These are phyloP conservation scores for Natrix natrix DNA, from an alignment of 2,797 vertebrate species.

Conservation along the genomic window DNA sequence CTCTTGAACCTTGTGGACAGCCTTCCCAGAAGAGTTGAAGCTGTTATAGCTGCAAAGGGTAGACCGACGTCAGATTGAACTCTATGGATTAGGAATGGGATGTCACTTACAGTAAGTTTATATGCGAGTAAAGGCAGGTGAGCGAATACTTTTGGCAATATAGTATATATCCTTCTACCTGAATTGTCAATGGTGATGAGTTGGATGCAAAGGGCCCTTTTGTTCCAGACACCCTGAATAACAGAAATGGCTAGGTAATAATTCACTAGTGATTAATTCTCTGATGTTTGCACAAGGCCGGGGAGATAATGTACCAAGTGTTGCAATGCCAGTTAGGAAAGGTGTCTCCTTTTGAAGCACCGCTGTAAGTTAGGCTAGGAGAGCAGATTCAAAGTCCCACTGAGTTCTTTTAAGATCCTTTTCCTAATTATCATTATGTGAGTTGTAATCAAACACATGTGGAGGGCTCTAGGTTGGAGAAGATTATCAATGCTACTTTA, in stretches of 20 bases:
- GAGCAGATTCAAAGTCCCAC: neutral
- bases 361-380: neutral
- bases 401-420: neutral
- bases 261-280: constrained; percentile 7
- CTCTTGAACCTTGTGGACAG: too few species aligned
- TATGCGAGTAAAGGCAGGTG: too few species aligned
- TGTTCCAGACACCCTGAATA: neutral
- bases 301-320: neutral
- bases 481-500: neutral
- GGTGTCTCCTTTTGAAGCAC: neutral
- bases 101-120: too few species aligned
- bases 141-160: too few species aligned
- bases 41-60: too few species aligned
- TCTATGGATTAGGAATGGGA: too few species aligned
- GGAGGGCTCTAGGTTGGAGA: neutral
- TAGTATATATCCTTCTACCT: neutral
- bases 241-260: neutral
- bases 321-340: neutral
- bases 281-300: neutral
- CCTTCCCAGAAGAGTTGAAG: too few species aligned
- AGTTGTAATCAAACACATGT: neutral
- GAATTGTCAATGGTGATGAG: neutral
- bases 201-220: neutral
- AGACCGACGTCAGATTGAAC: too few species aligned
- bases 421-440: neutral